Conservation (phyloP, 2,797 vertebrate genomes). For the Morelia viridis region DNA sequence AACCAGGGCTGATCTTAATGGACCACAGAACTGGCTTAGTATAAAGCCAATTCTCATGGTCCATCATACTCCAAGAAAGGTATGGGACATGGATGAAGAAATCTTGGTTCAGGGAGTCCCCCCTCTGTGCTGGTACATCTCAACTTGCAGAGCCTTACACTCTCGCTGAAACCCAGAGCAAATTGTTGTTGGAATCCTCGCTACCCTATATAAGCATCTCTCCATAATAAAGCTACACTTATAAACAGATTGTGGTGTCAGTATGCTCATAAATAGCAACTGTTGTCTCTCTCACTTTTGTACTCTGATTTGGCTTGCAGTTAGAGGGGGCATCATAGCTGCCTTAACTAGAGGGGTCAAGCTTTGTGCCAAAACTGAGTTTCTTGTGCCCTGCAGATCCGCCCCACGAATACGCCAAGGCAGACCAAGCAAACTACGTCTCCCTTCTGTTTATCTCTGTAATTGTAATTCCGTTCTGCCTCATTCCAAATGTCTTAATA, state of each 20-base stretch:
- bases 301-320: not conserved
- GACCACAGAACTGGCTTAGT: not conserved
- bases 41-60: not conserved
- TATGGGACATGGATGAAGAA: not conserved
- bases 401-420: not conserved
- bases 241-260: not conserved
- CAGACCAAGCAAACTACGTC: not conserved
- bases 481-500: conserved; percentile 34
- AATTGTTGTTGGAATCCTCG: not conserved
- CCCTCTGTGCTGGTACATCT: too few species aligned
- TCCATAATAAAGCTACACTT: not conserved
- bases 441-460: not conserved
- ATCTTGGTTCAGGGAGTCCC: not conserved
- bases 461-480: not conserved
- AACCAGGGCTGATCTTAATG: too few species aligned
- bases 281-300: not conserved
- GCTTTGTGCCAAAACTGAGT: conserved; percentile 10
- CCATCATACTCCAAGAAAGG: not conserved
- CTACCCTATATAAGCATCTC: not conserved
- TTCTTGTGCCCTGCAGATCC: not conserved
- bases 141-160: not conserved
- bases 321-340: not conserved
- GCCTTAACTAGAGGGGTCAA: not conserved
- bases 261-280: not conserved
- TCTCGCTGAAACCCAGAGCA: not conserved